Evolutionary conservation across 2,113 vertebrate species (phyloP).

Genomic region (Lepus europaeus): DNA sequence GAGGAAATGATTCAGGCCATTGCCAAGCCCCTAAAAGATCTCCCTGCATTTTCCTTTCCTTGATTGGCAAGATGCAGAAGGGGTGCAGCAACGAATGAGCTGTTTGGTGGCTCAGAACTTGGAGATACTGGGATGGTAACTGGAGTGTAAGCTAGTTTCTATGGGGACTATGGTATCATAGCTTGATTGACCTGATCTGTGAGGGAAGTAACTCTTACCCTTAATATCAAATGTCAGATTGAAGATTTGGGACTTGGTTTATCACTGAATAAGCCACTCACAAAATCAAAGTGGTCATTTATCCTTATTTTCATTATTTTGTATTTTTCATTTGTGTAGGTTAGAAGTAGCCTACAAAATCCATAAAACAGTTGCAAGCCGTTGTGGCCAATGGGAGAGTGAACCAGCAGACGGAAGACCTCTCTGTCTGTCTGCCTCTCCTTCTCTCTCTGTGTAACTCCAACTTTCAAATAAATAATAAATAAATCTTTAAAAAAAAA

Average conservation of each 20-base stretch:
- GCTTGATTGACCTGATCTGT: background rate
- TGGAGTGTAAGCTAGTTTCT: background rate
- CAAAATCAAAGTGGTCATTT: background rate
- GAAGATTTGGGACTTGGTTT: background rate
- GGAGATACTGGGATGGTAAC: background rate
- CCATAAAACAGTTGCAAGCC: background rate
- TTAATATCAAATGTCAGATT: background rate
- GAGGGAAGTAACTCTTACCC: background rate
- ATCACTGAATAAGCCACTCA: background rate
- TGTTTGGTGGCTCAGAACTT: background rate
- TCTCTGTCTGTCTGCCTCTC: no score
- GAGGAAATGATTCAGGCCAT: background rate
- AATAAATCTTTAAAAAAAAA: no score
- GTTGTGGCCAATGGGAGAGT: no score
- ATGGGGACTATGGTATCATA: background rate
- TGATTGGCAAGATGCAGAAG: background rate
- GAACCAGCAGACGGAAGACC: no score
- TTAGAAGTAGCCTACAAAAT: background rate
- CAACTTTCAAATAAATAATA: no score
- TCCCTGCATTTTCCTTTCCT: background rate
- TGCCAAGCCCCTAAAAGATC: background rate
- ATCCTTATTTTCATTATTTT: background rate
- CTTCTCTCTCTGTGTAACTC: no score
- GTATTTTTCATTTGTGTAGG: background rate
- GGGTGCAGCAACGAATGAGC: background rate